Conservation (phyloP, 2,113 vertebrate species). For the Hoplias malabaricus region DNA sequence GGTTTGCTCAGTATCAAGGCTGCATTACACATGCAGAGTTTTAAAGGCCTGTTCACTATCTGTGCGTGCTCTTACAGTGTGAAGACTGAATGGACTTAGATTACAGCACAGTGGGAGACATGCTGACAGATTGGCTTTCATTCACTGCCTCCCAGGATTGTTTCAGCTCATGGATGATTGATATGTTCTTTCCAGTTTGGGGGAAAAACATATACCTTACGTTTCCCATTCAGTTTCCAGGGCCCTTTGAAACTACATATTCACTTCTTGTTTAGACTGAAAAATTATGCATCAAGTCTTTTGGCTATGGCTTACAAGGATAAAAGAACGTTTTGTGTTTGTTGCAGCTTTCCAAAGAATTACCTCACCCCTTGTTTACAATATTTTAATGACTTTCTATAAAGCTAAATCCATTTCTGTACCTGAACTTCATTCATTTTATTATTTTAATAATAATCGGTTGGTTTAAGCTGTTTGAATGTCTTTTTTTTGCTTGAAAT, state of each 20-base stretch:
- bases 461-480: too few relatives aligned
- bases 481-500: too few relatives aligned
- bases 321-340: neutral
- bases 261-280: neutral
- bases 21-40: slow-evolving; percentile 3
- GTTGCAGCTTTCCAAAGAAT: neutral
- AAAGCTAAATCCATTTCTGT: neutral
- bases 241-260: neutral
- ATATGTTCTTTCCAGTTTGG: neutral
- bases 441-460: too few relatives aligned
- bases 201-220: neutral
- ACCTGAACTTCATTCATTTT: neutral
- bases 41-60: neutral
- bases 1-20: slow-evolving; percentile 3
- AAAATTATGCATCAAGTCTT: neutral
- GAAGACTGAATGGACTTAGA: slow-evolving; percentile 19
- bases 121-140: neutral
- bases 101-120: slow-evolving; percentile 23
- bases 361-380: neutral
- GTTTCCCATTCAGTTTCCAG: neutral
- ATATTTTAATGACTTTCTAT: too few relatives aligned
- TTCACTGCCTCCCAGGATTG: neutral
- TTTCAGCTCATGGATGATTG: slow-evolving; percentile 13
- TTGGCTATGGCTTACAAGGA: neutral
- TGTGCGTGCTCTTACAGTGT: neutral